phyloP scores from a whole-genome alignment of 2,797 vertebrate species.

The Ptychadena robeensis region DNA sequence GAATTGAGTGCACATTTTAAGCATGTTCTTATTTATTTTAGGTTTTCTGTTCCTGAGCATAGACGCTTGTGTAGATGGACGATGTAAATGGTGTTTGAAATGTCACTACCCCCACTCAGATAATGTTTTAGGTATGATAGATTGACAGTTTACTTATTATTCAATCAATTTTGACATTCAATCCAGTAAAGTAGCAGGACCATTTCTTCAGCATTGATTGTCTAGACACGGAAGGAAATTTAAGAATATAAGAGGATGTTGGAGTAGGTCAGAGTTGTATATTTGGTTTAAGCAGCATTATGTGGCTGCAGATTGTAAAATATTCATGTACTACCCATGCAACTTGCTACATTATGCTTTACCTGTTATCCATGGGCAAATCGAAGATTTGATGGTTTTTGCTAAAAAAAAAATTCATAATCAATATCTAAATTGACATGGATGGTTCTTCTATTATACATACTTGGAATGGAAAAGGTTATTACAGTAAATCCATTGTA shows the following conservation, averaged over 20 bases:
- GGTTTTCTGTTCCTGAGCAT: no score
- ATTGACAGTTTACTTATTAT: slow-evolving; percentile 3
- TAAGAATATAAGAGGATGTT: slow-evolving; percentile 8
- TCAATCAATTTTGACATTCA: slow-evolving; percentile 37
- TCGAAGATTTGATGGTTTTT: not conserved
- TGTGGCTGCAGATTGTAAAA: not conserved
- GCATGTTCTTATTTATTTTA: no score
- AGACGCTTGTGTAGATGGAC: no score
- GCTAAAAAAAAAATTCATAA: no score
- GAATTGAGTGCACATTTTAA: no score
- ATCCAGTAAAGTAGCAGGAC: slow-evolving; percentile 34
- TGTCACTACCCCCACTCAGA: not conserved
- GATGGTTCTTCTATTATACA: no score
- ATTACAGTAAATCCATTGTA: no score
- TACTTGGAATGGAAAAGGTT: no score
- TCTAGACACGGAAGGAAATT: slow-evolving; percentile 45
- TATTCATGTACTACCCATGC: not conserved
- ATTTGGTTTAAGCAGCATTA: not conserved
- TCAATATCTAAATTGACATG: not conserved
- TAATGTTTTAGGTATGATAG: not conserved
- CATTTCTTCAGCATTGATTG: slow-evolving; percentile 49
- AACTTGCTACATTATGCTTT: not conserved
- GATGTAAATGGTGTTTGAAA: not conserved
- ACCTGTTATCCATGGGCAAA: not conserved
- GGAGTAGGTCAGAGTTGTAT: slow-evolving; percentile 19